Evolutionary conservation across 92 coral and sea anemone species (phyloP).

Genomic region (Isaurus tuberculatus): DNA sequence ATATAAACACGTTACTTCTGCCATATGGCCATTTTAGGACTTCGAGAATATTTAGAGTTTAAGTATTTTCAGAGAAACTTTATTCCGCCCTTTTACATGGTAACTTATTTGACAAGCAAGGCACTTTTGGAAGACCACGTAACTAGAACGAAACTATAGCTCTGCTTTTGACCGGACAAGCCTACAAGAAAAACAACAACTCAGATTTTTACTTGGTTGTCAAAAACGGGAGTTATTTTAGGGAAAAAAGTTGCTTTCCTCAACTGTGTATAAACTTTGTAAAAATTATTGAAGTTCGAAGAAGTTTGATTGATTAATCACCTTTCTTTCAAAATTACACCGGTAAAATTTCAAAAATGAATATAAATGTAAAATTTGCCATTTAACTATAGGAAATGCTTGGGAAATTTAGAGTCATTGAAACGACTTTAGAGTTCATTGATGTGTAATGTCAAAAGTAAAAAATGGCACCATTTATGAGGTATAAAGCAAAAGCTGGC

Average conservation of each 20-base stretch:
- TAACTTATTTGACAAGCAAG: background rate
- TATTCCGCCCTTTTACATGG: background rate
- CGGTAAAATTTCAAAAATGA: background rate
- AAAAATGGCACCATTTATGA: background rate
- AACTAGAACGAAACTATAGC: background rate
- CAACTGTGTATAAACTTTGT: background rate
- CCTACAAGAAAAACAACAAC: background rate
- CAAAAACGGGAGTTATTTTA: background rate
- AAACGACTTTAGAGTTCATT: background rate
- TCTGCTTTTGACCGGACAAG: background rate
- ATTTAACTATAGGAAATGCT: background rate
- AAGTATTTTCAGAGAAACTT: background rate
- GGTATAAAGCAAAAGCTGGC: background rate
- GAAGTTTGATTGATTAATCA: background rate
- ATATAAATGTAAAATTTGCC: background rate
- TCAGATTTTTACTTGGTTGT: background rate
- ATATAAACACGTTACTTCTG: too few species aligned
- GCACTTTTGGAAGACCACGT: background rate
- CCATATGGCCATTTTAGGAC: too few species aligned
- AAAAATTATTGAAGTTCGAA: slow-evolving; percentile 8
- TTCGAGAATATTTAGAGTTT: too few species aligned
- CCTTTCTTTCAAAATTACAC: slow-evolving; percentile 3
- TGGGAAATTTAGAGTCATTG: background rate
- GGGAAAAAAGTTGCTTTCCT: background rate
- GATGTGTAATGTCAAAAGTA: background rate